phyloP scores from a whole-genome alignment of 2,797 vertebrate species.

The Phrynocephalus vlangalii region DNA sequence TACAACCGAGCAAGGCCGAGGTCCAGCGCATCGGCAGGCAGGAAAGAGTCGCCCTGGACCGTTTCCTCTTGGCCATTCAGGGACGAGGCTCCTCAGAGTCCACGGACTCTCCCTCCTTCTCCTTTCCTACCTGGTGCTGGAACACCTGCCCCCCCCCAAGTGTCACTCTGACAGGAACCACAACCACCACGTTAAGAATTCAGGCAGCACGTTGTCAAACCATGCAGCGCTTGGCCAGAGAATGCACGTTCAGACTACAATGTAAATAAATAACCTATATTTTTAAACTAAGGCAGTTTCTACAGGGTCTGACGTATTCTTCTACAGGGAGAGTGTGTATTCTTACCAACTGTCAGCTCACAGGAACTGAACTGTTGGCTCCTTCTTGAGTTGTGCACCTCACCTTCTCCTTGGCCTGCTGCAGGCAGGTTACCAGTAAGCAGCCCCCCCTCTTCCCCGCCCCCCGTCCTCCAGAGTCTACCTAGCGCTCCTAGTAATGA shows the following conservation, averaged over 20 bases:
- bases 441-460: background rate
- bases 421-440: constrained; percentile 42
- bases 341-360: constrained; percentile 67
- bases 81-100: background rate
- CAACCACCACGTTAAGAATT: constrained; percentile 23
- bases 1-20: background rate
- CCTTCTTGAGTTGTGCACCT: constrained; percentile 66
- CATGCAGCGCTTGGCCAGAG: constrained; percentile 66
- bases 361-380: constrained; percentile 60
- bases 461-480: constrained; percentile 34
- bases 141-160: constrained; percentile 55
- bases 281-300: constrained; percentile 76
- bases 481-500: constrained; percentile 60
- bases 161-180: constrained; percentile 54
- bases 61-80: too few relatives aligned
- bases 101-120: constrained; percentile 47
- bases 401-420: constrained; percentile 31
- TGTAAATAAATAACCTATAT: constrained; percentile 78
- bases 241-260: constrained; percentile 71
- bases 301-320: constrained; percentile 74
- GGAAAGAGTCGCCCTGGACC: too few relatives aligned
- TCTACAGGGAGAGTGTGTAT: constrained; percentile 75
- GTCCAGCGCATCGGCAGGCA: background rate
- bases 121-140: constrained; percentile 61
- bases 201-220: constrained; percentile 55